Evolutionary conservation across 2,113 vertebrate genomes (phyloP), one percentile per base, ranked within the genome.

Genomic region (Helogale parvula): DNA sequence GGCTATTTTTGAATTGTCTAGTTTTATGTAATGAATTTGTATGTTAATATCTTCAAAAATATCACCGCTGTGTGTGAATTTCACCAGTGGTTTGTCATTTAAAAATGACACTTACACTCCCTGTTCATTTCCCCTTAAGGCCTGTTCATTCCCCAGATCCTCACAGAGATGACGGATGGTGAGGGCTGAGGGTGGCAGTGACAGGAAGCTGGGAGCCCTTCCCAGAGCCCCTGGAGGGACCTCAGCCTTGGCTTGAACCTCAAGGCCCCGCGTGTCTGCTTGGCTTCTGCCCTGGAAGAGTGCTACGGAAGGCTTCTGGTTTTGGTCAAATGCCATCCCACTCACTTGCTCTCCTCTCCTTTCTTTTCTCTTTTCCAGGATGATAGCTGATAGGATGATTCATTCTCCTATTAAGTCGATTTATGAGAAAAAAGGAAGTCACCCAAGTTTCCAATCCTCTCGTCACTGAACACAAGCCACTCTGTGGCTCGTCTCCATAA

Each of bases 301-400:
- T 0, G 0, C 23, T 33, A 23, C 23, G 9, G 82, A 74, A 38
- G 29, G 38, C 60, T 91, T 57, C 88, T 91, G 76, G 50, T 92
- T 96, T 94, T 83, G 25, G 7, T 84, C 90, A 88, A 93, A 87
- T n/a, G 54, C 41, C 94, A 63, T 60, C 16, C 29, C 69, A 10
- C 52, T 88, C 65, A 0, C 65, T 88, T 5, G 2, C 45, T 38
- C 60, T 38, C 33, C 60, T 38, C 33, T 38, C 31, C 25, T 77
- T 50, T 29, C n/a, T 84, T 69, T 66, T 90, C 50, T 50, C 69
- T 72, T 87, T 83, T 93, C 84, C 81, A 94, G 88, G 57, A 92
- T 84, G 60, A 92, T 97, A 92, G 63, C 60, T 93, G 90, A 93
- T 7, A 82, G 80, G 80, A 88, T 93, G 96, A 97, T 92, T 95